phyloP scores from a whole-genome alignment of 2,113 vertebrate genomes.

The Felis chaus region DNA sequence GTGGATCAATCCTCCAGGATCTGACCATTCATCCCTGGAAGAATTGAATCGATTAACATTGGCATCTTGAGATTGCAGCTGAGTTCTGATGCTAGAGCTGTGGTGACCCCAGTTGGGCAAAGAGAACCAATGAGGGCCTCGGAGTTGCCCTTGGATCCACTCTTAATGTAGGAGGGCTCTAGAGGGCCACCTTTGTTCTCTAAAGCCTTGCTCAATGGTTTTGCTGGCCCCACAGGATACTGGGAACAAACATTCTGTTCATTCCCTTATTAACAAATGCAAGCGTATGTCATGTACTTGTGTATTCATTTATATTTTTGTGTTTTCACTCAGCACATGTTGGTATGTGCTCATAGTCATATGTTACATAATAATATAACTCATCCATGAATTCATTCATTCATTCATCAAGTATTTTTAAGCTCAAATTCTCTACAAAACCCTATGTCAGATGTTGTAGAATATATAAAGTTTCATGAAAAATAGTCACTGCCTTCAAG shows the following conservation, averaged over 20 bases:
- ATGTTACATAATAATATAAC: not conserved
- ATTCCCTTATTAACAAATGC: not conserved
- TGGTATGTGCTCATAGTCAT: not conserved
- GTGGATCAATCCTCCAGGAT: not conserved
- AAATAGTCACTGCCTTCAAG: slow-evolving; percentile 8
- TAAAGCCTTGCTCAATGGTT: not conserved
- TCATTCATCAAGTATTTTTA: not conserved
- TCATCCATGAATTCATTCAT: not conserved
- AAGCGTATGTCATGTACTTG: not conserved
- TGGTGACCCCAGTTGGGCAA: not conserved
- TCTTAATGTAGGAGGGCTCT: not conserved
- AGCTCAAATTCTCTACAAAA: not conserved
- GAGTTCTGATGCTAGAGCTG: not conserved
- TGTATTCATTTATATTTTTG: not conserved
- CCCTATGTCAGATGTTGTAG: not conserved
- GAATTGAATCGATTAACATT: not conserved
- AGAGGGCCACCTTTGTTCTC: not conserved
- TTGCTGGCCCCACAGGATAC: not conserved
- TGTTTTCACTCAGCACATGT: not conserved
- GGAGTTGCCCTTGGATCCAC: not conserved
- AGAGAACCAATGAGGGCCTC: not conserved
- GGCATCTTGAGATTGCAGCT: not conserved
- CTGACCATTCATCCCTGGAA: not conserved
- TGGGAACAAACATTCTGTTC: not conserved
- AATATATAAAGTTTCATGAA: slow-evolving; percentile 21